These are phyloP conservation scores for Plagodis dolabraria DNA, from an alignment of 2,888 invertebrate species.

Conservation along the genomic window DNA sequence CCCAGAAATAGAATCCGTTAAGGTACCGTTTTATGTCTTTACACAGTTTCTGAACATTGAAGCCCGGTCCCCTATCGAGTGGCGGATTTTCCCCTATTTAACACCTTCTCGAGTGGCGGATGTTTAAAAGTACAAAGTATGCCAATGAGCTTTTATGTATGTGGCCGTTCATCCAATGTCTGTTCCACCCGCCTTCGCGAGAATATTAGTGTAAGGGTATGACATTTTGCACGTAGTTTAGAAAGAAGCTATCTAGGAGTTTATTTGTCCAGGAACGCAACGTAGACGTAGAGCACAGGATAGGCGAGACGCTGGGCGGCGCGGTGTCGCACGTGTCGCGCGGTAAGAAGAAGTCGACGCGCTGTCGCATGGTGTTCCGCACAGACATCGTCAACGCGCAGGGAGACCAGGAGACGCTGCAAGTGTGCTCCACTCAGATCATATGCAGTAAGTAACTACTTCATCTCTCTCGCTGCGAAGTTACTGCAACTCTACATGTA, in stretches of 20 bases:
- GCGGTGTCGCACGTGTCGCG: constrained; percentile 80
- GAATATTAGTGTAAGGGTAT: no score
- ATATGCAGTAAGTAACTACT: constrained; percentile 92
- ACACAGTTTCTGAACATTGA: no score
- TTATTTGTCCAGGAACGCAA: constrained; percentile 88
- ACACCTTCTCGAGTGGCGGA: no score
- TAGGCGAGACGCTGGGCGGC: constrained; percentile 91
- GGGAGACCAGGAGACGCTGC: constrained; percentile 92
- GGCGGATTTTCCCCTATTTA: no score
- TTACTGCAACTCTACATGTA: neutral
- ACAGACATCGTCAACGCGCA: constrained; percentile 91
- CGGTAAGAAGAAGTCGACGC: constrained; percentile 97
- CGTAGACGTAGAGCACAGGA: constrained; percentile 93
- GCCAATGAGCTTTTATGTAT: no score
- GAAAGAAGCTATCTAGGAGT: neutral
- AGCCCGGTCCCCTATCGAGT: no score
- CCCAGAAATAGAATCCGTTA: no score
- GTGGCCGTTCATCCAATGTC: no score
- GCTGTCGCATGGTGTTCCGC: constrained; percentile 97
- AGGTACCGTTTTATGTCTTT: no score
- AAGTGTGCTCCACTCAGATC: constrained; percentile 95
- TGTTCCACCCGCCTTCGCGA: no score
- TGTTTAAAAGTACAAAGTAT: no score
- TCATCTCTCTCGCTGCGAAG: neutral
- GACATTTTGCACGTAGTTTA: no score